Conservation (phyloP, 2,888 invertebrate genomes). For the Ichneumon xanthorius region DNA sequence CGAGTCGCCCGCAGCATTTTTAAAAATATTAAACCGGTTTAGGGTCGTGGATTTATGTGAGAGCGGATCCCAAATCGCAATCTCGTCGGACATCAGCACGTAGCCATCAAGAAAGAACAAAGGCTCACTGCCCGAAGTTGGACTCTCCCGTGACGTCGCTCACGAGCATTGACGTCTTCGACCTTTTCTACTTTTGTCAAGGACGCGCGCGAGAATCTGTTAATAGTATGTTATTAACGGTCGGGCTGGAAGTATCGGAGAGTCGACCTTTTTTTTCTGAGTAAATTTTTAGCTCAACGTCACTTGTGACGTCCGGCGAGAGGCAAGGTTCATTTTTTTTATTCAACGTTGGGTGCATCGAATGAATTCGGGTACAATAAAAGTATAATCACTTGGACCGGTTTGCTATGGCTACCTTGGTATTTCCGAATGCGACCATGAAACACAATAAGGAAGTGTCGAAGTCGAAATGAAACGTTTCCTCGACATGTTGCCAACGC, state of each 20-base stretch:
- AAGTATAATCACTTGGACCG: not conserved
- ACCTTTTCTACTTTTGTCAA: slow-evolving; percentile 1
- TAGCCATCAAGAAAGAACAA: not conserved
- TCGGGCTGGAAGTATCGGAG: too few species aligned
- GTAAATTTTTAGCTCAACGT: not conserved
- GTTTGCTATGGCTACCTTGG: not conserved
- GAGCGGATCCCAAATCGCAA: not conserved
- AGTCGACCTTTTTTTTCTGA: not conserved
- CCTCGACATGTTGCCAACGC: not conserved
- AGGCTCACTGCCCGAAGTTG: slow-evolving; percentile 2
- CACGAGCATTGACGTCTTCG: not conserved
- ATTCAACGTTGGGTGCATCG: not conserved
- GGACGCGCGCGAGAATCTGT: not conserved
- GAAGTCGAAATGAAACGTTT: not conserved
- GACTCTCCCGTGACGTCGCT: not conserved
- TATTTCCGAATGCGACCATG: not conserved
- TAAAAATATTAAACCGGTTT: slow-evolving; percentile 19
- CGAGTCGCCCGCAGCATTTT: not conserved
- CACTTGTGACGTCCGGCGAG: not conserved
- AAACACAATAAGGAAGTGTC: not conserved
- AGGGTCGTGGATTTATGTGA: not conserved
- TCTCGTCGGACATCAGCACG: not conserved
- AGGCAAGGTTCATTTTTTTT: not conserved
- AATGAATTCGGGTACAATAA: not conserved
- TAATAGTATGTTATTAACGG: not conserved